These are phyloP conservation scores for Typhlichthys subterraneus DNA, from an alignment of 2,797 vertebrate species.

Conservation along the genomic window DNA sequence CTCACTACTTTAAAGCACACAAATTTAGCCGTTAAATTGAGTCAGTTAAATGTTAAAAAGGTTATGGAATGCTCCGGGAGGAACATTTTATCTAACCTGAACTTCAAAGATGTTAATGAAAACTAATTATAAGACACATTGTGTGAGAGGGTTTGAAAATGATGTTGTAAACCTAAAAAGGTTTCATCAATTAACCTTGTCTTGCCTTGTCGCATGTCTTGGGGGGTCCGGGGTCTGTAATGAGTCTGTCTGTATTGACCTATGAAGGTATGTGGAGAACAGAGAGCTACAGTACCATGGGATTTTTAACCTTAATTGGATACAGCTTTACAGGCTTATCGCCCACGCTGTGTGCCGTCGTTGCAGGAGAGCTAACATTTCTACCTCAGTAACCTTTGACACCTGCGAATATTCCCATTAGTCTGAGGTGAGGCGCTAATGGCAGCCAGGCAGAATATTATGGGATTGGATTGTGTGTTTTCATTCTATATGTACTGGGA, in stretches of 20 bases:
- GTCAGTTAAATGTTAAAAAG: slow-evolving; percentile 78
- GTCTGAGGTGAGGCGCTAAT: slow-evolving; percentile 10
- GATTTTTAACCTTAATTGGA: slow-evolving; percentile 66
- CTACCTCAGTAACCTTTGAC: slow-evolving; percentile 34
- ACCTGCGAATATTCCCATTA: slow-evolving; percentile 24
- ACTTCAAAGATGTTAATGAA: slow-evolving; percentile 75
- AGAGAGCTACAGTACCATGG: slow-evolving; percentile 58
- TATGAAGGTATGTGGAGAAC: slow-evolving; percentile 70
- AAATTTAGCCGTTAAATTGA: slow-evolving; percentile 72
- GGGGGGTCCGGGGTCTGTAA: slow-evolving; percentile 63
- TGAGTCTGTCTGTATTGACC: slow-evolving; percentile 75
- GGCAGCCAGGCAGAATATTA: too few species aligned
- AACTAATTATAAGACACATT: slow-evolving; percentile 80
- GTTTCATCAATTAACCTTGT: slow-evolving; percentile 78
- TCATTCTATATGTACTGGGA: slow-evolving; percentile 33
- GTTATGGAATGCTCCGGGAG: slow-evolving; percentile 72
- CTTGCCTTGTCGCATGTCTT: slow-evolving; percentile 45
- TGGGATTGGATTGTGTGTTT: slow-evolving; percentile 35
- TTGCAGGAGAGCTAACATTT: slow-evolving; percentile 36
- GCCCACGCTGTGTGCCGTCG: slow-evolving; percentile 28
- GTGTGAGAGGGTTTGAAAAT: slow-evolving; percentile 69
- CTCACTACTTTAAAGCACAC: slow-evolving; percentile 55
- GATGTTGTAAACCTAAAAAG: slow-evolving; percentile 78
- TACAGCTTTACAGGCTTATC: slow-evolving; percentile 50
- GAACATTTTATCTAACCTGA: slow-evolving; percentile 77